phyloP scores from a whole-genome alignment of 2,888 invertebrate species.

The Syrista parreyssii region DNA sequence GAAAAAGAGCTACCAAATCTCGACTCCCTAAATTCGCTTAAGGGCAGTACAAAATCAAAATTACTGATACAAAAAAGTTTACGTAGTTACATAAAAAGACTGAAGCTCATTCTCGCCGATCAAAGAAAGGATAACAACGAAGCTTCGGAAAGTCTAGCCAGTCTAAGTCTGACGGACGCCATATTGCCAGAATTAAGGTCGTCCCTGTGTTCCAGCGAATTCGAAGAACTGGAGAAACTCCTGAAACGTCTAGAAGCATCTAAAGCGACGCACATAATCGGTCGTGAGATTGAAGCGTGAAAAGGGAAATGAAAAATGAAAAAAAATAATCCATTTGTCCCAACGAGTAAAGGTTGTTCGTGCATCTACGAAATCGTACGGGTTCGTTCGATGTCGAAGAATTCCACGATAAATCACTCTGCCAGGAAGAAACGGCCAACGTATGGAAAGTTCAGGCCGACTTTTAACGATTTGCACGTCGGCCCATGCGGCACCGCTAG shows the following conservation, averaged over 20 bases:
- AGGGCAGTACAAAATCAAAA: constrained; percentile 33
- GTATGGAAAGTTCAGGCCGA: neutral
- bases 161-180: constrained; percentile 43
- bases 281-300: neutral
- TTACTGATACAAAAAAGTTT: constrained; percentile 40
- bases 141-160: constrained; percentile 35
- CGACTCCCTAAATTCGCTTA: neutral
- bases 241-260: neutral
- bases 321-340: neutral
- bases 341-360: neutral
- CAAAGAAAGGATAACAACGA: constrained; percentile 26
- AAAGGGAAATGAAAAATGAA: neutral
- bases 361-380: neutral
- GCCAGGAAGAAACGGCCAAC: neutral
- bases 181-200: constrained; percentile 37
- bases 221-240: constrained; percentile 37
- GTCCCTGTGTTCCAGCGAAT: constrained; percentile 35
- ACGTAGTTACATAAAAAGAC: constrained; percentile 43
- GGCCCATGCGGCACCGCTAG: neutral
- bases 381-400: neutral
- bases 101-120: constrained; percentile 36
- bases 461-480: neutral
- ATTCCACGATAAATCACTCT: neutral
- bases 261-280: neutral
- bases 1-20: neutral